phyloP scores from a whole-genome alignment of 2,797 vertebrate genomes.

The Rhincodon typus region DNA sequence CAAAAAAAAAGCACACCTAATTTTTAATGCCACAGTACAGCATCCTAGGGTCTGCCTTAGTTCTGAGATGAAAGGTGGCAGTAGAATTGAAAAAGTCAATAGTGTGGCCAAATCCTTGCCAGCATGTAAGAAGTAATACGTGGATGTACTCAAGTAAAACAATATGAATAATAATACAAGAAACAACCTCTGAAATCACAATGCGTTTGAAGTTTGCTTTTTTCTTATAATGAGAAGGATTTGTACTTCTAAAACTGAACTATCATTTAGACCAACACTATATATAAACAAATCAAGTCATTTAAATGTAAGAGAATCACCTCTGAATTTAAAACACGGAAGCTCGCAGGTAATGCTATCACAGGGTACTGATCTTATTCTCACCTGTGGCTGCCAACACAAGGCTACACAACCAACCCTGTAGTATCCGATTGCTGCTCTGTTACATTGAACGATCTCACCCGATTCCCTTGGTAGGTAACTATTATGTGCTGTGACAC shows the following conservation, averaged over 20 bases:
- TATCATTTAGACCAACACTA: neutral
- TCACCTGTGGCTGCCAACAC: too few species aligned
- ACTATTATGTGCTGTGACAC: too few species aligned
- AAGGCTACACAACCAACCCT: too few species aligned
- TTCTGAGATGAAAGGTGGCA: neutral
- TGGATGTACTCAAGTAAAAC: neutral
- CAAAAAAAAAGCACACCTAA: too few species aligned
- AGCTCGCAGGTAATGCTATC: too few species aligned
- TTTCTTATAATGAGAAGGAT: neutral
- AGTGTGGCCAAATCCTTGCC: neutral
- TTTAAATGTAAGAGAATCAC: neutral
- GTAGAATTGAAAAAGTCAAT: neutral
- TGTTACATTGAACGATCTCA: too few species aligned
- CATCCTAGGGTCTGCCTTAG: neutral
- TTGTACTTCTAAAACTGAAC: neutral
- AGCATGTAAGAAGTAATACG: neutral
- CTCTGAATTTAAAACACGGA: too few species aligned
- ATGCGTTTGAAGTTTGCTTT: neutral
- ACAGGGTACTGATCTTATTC: too few species aligned
- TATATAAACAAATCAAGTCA: neutral
- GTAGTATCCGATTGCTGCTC: too few species aligned
- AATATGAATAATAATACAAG: neutral
- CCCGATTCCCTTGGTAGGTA: too few species aligned
- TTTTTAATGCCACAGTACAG: neutral
- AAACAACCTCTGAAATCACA: neutral